Evolutionary conservation across 1,140 invertebrate species (phyloP).

Genomic region (Fopius arisanus): DNA sequence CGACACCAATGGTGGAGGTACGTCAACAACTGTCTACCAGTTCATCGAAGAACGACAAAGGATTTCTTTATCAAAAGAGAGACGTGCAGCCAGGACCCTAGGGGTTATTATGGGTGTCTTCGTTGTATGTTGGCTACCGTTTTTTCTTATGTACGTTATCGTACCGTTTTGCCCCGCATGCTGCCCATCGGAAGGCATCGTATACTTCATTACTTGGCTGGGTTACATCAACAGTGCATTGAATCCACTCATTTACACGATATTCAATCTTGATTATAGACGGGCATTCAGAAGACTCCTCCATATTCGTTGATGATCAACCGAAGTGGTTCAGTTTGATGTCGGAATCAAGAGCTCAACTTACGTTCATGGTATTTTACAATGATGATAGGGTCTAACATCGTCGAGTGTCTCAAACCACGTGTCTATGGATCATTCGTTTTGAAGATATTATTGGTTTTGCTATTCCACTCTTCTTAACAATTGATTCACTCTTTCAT

Average conservation of each 20-base stretch:
- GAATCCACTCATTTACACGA: constrained; percentile 97
- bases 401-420: neutral
- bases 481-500: too few relatives aligned
- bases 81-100: constrained; percentile 88
- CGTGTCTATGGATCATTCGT: too few relatives aligned
- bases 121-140: constrained; percentile 96
- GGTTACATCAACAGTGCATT: constrained; percentile 98
- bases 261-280: constrained; percentile 96
- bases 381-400: neutral
- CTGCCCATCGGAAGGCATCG: constrained; percentile 79
- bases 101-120: constrained; percentile 96
- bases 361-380: neutral
- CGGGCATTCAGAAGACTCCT: constrained; percentile 89
- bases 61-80: constrained; percentile 90
- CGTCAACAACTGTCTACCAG: constrained; percentile 77
- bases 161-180: constrained; percentile 84
- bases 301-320: constrained; percentile 68
- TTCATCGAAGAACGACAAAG: constrained; percentile 94
- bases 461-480: too few relatives aligned
- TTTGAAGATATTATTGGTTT: too few relatives aligned
- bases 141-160: constrained; percentile 95
- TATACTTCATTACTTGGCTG: constrained; percentile 94
- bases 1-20: constrained; percentile 38
- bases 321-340: neutral
- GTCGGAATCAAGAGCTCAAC: neutral